Base-by-base conservation (phyloP, 2,888 invertebrate species). In the Ophonus ardosiacus region DNA sequence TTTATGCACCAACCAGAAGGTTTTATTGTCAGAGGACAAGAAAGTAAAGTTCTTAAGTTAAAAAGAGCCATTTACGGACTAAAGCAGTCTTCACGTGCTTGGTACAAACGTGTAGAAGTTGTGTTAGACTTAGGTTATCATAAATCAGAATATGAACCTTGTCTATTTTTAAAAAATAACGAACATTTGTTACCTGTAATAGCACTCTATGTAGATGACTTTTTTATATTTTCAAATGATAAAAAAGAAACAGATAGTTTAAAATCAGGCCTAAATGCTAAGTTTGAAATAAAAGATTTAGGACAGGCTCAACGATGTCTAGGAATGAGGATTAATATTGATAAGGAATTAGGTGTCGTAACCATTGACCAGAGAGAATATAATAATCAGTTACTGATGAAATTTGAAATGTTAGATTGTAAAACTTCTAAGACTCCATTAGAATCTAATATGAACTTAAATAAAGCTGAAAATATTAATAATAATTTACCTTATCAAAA, bases 131-230 rank as follows among this genome's bases (percentile, higher is more conserved):
- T 80, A 40, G 74, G 40, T 18, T 80, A 80, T 15, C 38, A 59
- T 2, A 74, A 74, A 74, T 43, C 40, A 17, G n/a, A 74, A 17
- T 74, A 7, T 6, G 74, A 74, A 51, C 17, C 74, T 43, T 74
- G 74, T 74, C n/a, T 43, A 8, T 74, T 17, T 74, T 5, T 15
- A 15, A 74, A 74, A 43, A 74, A 18, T 7, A 43, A 74, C 10
- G 15, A 71, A 31, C 17, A 18, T 13, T 76, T 51, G 7, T 18
- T 51, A 76, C 43, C 76, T 21, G 56, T 85, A 13, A 40, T 86
- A 17, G 85, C 85, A 40, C 18, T 86, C 31, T 82, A 86, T 74
- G 81, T 85, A 51, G 86, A 86, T 59, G 86, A 86, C 40, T 85
- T 86, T 61, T 74, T 86, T 51, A 68, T 85, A 17, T 74, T 86